phyloP scores from a whole-genome alignment of 2,797 vertebrate genomes.

The Furcifer pardalis region DNA sequence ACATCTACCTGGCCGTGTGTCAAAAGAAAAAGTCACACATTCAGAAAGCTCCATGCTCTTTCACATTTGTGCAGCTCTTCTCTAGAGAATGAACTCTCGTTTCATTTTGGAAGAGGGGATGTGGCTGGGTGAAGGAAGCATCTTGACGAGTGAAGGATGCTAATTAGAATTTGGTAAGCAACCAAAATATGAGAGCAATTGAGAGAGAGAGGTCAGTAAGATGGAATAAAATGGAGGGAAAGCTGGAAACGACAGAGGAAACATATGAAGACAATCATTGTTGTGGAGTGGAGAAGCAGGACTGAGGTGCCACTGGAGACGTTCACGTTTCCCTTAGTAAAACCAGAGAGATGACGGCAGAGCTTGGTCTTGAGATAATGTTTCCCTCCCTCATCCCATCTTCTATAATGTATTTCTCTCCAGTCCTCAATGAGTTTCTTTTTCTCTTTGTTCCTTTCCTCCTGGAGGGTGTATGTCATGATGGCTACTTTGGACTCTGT shows the following conservation, averaged over 20 bases:
- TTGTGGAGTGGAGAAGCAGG: neutral
- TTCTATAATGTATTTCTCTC: too few species aligned
- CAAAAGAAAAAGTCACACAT: neutral
- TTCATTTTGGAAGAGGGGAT: neutral
- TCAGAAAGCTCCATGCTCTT: neutral
- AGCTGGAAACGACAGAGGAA: neutral
- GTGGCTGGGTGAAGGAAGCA: neutral
- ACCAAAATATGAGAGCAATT: too few species aligned
- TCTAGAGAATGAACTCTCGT: neutral
- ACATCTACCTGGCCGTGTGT: accelerated
- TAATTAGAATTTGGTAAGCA: neutral
- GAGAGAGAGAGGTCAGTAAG: neutral
- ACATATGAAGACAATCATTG: neutral
- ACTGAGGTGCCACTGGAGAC: neutral
- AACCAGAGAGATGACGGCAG: neutral
- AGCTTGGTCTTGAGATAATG: neutral
- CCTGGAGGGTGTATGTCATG: too few species aligned
- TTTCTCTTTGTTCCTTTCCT: too few species aligned
- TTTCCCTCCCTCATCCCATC: neutral
- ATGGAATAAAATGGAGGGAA: neutral
- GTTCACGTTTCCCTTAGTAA: neutral
- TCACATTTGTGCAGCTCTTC: neutral
- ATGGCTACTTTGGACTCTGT: too few species aligned
- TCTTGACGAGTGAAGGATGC: neutral
- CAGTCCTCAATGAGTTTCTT: too few species aligned